Base-by-base conservation (phyloP, 1,140 invertebrate genomes). In the Neodiprion pinetum region DNA sequence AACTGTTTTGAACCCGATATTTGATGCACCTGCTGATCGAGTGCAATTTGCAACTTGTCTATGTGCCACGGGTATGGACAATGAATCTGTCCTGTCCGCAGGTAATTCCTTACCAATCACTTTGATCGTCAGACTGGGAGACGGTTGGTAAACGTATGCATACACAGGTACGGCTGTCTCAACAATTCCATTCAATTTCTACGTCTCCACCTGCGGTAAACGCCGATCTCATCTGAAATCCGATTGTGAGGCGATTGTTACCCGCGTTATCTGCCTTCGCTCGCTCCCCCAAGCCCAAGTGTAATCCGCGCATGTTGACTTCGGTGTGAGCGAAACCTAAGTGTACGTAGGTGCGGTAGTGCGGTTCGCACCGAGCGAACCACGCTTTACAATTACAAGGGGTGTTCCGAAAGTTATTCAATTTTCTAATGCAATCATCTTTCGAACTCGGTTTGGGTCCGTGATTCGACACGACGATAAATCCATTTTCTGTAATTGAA, bases 311-410 rank as follows among this genome's bases (percentile, higher is more conserved):
- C 28, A 40, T 40, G 2, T 2, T 40, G 28, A 40, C 28, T 61
- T 61, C 53, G 53, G 53, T 61, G 53, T 61, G 53, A 61, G 53
- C 11, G n/a, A 61, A 61, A 61, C 53, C 53, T 61, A 61, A 61
- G 53, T 61, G 53, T 61, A 61, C 53, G n/a, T 61, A 61, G 53
- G 53, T 61, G 53, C 53, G 53, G 53, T 61, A 61, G 53, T 61
- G 53, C 53, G 53, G 53, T 61, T 61, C 53, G 53, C 53, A 61
- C 53, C 53, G 53, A 12, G 9, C 53, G 53, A 61, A 61, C 8
- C 53, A 61, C 53, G 53, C 53, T 61, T 61, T 61, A 61, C 11
- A 61, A 61, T 61, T 61, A 61, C 53, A 61, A 61, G 53, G 53
- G 53, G 53, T 61, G 53, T 61, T 61, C 53, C 7, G 9, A 17